A percentile compares a stretch with the other conserved stretches of the same genome.
Evolutionary conservation across 2,797 vertebrate species (phyloP).

Genomic region (Myioborus melanocephalus): DNA sequence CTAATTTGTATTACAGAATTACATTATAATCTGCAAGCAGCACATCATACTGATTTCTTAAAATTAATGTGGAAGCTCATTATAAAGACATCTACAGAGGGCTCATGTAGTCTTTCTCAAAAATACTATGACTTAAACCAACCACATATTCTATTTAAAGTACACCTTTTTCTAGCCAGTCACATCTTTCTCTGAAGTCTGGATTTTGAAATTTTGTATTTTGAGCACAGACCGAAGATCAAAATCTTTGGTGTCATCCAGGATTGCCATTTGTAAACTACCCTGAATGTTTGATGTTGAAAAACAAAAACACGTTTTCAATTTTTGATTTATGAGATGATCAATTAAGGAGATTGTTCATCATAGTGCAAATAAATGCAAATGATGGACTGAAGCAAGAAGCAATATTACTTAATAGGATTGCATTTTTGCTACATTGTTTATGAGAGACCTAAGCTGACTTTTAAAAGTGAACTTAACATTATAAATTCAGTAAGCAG

Average conservation of each 20-base stretch:
- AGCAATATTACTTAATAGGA: not conserved
- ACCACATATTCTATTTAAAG: not conserved
- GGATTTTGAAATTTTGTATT: not conserved
- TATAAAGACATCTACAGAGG: slow-evolving; percentile 40
- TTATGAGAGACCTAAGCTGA: not conserved
- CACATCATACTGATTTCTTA: slow-evolving; percentile 65
- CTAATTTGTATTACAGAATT: slow-evolving; percentile 76
- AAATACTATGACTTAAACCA: slow-evolving; percentile 18
- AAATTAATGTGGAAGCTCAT: slow-evolving; percentile 65
- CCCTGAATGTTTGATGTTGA: not conserved
- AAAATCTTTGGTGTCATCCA: not conserved
- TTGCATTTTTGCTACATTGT: not conserved
- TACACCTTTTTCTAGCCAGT: not conserved
- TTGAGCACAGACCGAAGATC: not conserved
- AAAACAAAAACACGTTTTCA: not conserved
- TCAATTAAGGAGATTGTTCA: not conserved
- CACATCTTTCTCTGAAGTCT: not conserved
- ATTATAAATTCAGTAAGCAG: not conserved
- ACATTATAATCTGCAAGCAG: slow-evolving; percentile 61
- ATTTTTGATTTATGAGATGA: not conserved
- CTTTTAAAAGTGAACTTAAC: not conserved
- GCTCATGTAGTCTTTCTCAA: slow-evolving; percentile 20
- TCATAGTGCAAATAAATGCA: not conserved
- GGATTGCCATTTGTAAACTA: not conserved
- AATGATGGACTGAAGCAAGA: not conserved